Conservation (phyloP, 2,797 vertebrate species). For the Sebastes diaconus region DNA sequence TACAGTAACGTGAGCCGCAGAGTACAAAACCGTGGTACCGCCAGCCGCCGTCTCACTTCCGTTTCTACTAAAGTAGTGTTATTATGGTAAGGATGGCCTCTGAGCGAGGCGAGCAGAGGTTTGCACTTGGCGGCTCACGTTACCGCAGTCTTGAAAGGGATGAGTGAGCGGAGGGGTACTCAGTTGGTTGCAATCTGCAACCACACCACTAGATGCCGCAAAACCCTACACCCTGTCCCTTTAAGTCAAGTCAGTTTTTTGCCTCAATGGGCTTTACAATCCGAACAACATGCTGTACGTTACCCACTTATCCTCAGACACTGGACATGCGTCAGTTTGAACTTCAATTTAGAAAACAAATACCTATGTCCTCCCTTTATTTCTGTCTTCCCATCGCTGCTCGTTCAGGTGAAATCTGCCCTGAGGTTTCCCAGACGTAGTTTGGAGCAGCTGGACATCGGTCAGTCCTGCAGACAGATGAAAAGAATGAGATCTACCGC, state of each 20-base stretch:
- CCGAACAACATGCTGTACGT: neutral
- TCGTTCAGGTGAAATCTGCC: slow-evolving; percentile 89
- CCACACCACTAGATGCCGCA: neutral
- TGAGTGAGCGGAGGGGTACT: too few species aligned
- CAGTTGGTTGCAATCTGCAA: neutral
- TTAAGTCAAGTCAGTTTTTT: neutral
- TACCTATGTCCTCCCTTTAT: neutral
- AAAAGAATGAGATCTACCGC: slow-evolving; percentile 52
- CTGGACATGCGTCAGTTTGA: neutral
- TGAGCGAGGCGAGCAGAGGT: too few species aligned
- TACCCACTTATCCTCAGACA: neutral
- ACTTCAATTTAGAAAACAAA: neutral
- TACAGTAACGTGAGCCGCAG: too few species aligned
- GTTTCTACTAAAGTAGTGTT: too few species aligned
- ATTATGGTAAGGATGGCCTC: too few species aligned
- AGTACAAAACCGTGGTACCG: too few species aligned
- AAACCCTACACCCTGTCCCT: neutral
- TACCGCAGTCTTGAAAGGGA: neutral
- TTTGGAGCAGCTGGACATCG: slow-evolving; percentile 57
- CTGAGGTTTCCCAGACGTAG: slow-evolving; percentile 82
- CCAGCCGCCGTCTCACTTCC: too few species aligned
- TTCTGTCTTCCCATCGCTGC: neutral
- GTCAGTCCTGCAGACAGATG: slow-evolving; percentile 36
- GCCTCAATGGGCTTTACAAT: neutral
- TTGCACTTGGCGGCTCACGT: too few species aligned